phyloP scores from a whole-genome alignment of 2,888 invertebrate genomes.

The Thereva nobilitata region DNA sequence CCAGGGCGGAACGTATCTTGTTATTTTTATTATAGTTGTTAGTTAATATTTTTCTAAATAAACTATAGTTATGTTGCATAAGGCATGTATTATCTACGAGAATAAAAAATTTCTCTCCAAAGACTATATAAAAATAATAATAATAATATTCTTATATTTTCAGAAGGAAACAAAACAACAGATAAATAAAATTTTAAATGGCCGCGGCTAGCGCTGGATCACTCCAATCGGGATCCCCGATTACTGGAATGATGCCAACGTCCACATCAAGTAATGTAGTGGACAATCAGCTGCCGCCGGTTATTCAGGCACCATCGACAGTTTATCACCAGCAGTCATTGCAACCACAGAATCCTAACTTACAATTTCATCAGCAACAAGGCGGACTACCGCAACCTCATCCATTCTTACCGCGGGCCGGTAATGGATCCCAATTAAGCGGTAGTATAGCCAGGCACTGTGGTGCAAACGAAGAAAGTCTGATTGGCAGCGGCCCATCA shows the following conservation, averaged over 20 bases:
- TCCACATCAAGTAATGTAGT: conserved; percentile 16
- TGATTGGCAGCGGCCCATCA: not conserved
- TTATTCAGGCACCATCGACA: conserved; percentile 40
- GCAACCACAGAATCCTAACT: conserved; percentile 36
- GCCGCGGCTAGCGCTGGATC: conserved; percentile 59
- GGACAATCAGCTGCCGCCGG: conserved; percentile 31
- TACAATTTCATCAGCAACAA: conserved; percentile 38
- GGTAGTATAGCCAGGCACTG: conserved; percentile 49
- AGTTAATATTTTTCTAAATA: no score
- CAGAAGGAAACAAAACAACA: conserved; percentile 44
- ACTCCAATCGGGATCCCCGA: conserved; percentile 49
- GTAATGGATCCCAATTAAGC: conserved; percentile 38
- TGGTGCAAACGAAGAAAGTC: conserved; percentile 34
- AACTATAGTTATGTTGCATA: no score
- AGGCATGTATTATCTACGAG: no score
- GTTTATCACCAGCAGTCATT: conserved; percentile 33
- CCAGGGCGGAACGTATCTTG: no score
- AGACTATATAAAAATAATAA: no score
- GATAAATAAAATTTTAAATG: conserved; percentile 50
- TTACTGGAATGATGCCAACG: conserved; percentile 33
- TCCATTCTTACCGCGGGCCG: conserved; percentile 52
- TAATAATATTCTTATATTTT: conserved; percentile 35
- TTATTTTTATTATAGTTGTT: no score
- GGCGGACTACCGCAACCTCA: conserved; percentile 48
- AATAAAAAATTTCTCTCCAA: not conserved